Base-by-base conservation (phyloP, 1,140 invertebrate genomes). In the Formica exsecta region DNA sequence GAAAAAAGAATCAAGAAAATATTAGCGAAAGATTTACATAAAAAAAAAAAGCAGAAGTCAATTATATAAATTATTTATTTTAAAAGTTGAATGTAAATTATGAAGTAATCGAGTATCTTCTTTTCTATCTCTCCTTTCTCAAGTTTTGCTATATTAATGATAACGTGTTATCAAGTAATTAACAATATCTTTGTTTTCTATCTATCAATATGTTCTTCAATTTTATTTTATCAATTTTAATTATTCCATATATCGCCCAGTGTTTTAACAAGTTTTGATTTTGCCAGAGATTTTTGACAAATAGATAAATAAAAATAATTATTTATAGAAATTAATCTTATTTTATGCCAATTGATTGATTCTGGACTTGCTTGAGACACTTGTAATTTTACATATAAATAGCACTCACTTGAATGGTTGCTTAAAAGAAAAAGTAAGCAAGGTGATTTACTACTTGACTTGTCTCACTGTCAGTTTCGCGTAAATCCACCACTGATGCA, bases 391-490 rank as follows among this genome's bases (percentile, higher is more conserved):
- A 48, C 9, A 48, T 25, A 32, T 32, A 61, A 70, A 32, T n/a
- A 48, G 13, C 11, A 6, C 44, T 38, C 5, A 5, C 19, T 59
- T 41, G 41, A 76, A 59, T 22, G 16, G 22, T 41, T 76, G 59
- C 54, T 76, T 29, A 29, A 22, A 16, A 41, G 16, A 44, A 22
- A 38, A 57, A 4, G 29, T 54, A 65, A 57, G 11, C 25, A 66
- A 44, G 25, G 41, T 41, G 79, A 66, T 79, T 77, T 85, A 85
- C n/a, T 85, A 59, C 51, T 65, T 79, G 61, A 64, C 48, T 74
- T 22, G 54, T 54, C 32, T 38, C 25, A 25, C 77, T 59, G 25
- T 11, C 62, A 16, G 32, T 6, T 29, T 54, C 38, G 38, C 61
- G 54, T 25, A 22, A 83, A 83, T 81, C 44, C 11, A 13, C 29